These are phyloP conservation scores for Spodoptera exigua DNA, from an alignment of 2,888 invertebrate species.

Conservation along the genomic window DNA sequence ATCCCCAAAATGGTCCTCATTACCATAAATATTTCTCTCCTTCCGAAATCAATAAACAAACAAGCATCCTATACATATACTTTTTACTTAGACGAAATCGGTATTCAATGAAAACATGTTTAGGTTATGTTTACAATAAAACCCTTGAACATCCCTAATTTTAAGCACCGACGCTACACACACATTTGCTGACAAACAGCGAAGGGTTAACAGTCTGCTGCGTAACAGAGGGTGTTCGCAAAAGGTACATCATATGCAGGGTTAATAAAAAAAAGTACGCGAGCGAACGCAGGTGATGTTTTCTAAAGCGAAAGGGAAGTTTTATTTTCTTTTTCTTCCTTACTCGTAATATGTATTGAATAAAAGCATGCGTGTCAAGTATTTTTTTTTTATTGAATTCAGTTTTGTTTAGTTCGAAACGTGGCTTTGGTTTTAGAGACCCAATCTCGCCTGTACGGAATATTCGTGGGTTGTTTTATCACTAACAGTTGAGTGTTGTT, in stretches of 20 bases:
- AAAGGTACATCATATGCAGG: constrained; percentile 71
- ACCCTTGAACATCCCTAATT: constrained; percentile 73
- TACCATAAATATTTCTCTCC: constrained; percentile 36
- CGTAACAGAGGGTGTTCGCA: constrained; percentile 77
- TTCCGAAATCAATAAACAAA: constrained; percentile 34
- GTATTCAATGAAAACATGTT: constrained; percentile 57
- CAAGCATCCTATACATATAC: constrained; percentile 15
- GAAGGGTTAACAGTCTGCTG: constrained; percentile 86
- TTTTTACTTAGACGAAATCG: constrained; percentile 27
- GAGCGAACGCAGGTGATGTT: constrained; percentile 57
- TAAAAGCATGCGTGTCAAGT: constrained; percentile 34
- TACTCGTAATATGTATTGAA: constrained; percentile 37
- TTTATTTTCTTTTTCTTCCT: constrained; percentile 40
- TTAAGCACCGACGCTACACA: constrained; percentile 69
- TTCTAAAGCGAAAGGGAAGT: constrained; percentile 49
- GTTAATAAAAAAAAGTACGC: constrained; percentile 73
- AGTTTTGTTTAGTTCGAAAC: neutral
- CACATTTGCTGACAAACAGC: constrained; percentile 78
- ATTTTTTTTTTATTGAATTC: constrained; percentile 23
- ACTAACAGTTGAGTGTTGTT: no score
- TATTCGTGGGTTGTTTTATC: no score
- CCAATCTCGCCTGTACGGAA: neutral
- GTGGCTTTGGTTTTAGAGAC: constrained; percentile 1
- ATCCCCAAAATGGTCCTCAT: constrained; percentile 22
- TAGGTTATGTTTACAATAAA: constrained; percentile 70